These are phyloP conservation scores for Rhopalosiphum maidis DNA, from an alignment of 1,140 invertebrate species.

Conservation along the genomic window DNA sequence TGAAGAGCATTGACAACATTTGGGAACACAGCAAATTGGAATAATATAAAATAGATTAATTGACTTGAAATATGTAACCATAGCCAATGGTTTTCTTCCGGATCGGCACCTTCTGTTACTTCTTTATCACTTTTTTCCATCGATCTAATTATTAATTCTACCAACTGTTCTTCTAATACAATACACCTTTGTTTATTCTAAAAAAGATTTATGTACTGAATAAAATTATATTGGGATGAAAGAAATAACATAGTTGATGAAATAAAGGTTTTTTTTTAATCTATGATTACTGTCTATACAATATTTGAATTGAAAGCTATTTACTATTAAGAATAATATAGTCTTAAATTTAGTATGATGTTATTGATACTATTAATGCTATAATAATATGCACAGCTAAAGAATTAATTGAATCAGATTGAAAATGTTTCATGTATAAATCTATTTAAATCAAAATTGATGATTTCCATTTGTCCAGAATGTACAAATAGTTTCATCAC, in stretches of 20 bases:
- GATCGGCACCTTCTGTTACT: constrained; percentile 54
- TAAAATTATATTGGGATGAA: not conserved
- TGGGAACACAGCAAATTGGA: constrained; percentile 92
- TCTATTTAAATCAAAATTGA: too few species aligned
- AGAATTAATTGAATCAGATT: too few species aligned
- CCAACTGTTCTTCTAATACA: constrained; percentile 90
- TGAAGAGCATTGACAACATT: constrained; percentile 89
- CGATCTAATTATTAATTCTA: constrained; percentile 87
- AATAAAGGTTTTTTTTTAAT: not conserved
- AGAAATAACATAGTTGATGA: not conserved
- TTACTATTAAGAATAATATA: not conserved
- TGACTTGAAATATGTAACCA: constrained; percentile 95
- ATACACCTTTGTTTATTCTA: constrained; percentile 70
- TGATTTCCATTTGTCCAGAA: not conserved
- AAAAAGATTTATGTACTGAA: not conserved
- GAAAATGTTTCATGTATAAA: too few species aligned
- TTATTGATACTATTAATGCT: not conserved
- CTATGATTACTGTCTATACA: too few species aligned
- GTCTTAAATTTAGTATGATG: not conserved
- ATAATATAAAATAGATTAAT: constrained; percentile 94
- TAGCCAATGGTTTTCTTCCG: constrained; percentile 75
- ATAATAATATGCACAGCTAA: not conserved
- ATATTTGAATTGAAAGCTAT: not conserved
- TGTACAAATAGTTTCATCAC: not conserved
- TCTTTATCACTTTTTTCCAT: constrained; percentile 85